Evolutionary conservation across 2,113 vertebrate genomes (phyloP).

Genomic region (Cheilinus undulatus): DNA sequence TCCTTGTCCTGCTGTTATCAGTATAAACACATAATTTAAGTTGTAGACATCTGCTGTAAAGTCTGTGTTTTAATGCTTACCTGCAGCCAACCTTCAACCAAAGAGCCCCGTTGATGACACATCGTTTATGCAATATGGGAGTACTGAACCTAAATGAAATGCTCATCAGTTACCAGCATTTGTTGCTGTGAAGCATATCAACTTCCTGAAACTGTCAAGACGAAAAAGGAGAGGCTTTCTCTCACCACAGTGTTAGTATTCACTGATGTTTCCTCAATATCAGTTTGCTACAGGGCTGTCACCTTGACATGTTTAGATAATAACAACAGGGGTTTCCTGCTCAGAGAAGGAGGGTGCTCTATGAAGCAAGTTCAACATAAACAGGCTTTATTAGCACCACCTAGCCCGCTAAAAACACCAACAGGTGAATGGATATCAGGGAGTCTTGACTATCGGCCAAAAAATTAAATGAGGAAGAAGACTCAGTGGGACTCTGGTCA

Average conservation of each 20-base stretch:
- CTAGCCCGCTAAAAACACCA: not conserved
- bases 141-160: not conserved
- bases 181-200: slow-evolving; percentile 37
- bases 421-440: not conserved
- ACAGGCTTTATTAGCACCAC: not conserved
- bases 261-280: slow-evolving; percentile 22
- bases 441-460: not conserved
- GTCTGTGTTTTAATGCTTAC: not conserved
- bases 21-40: not conserved
- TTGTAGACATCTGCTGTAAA: slow-evolving; percentile 1
- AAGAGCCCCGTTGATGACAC: slow-evolving; percentile 11
- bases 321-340: slow-evolving; percentile 1
- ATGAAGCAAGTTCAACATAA: not conserved
- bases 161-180: slow-evolving; percentile 14
- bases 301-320: slow-evolving; percentile 6
- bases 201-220: slow-evolving; percentile 55
- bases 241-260: slow-evolving; percentile 10
- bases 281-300: not conserved
- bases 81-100: slow-evolving; percentile 11
- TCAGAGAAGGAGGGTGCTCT: not conserved
- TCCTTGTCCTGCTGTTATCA: not conserved
- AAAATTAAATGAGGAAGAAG: too few species aligned
- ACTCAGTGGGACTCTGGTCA: too few species aligned
- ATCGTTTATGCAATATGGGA: not conserved
- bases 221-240: slow-evolving; percentile 8